Evolutionary conservation across 1,140 invertebrate genomes (phyloP).

Genomic region (Eumaeus atala): DNA sequence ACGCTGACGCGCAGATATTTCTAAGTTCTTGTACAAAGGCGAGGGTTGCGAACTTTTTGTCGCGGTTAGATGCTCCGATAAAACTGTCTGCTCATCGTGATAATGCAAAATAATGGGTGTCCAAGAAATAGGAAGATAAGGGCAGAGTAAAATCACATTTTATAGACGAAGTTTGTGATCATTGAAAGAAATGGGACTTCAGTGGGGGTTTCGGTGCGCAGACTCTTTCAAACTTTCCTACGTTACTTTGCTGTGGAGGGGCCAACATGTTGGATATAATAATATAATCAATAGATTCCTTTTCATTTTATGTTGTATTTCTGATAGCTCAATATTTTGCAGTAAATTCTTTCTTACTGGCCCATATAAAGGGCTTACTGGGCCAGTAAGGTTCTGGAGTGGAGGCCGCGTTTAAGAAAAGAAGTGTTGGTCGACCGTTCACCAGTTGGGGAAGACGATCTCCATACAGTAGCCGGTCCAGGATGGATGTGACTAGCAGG

Average conservation of each 20-base stretch:
- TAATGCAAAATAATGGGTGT: conserved; percentile 62
- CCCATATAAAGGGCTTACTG: no score
- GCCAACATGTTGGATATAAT: conserved; percentile 32
- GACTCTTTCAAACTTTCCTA: conserved; percentile 41
- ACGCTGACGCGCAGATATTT: neutral
- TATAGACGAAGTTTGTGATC: conserved; percentile 54
- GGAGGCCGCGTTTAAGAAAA: no score
- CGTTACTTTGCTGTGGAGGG: conserved; percentile 49
- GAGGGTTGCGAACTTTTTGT: conserved; percentile 36
- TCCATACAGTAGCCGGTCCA: no score
- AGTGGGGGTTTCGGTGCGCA: conserved; percentile 34
- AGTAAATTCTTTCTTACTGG: no score
- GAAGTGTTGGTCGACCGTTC: no score
- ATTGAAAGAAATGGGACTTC: conserved; percentile 56
- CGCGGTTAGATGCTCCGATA: conserved; percentile 43
- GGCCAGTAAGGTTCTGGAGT: no score
- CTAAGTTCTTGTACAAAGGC: conserved; percentile 29
- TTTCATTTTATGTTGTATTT: conserved; percentile 1
- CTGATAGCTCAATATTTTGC: no score
- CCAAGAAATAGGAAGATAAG: conserved; percentile 56
- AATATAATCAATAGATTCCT: conserved; percentile 1
- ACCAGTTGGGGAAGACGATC: no score
- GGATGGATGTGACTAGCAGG: no score
- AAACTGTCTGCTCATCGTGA: conserved; percentile 48
- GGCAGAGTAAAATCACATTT: conserved; percentile 54